phyloP scores from a whole-genome alignment of 2,888 invertebrate species.

The Acanthoscelides obtectus region DNA sequence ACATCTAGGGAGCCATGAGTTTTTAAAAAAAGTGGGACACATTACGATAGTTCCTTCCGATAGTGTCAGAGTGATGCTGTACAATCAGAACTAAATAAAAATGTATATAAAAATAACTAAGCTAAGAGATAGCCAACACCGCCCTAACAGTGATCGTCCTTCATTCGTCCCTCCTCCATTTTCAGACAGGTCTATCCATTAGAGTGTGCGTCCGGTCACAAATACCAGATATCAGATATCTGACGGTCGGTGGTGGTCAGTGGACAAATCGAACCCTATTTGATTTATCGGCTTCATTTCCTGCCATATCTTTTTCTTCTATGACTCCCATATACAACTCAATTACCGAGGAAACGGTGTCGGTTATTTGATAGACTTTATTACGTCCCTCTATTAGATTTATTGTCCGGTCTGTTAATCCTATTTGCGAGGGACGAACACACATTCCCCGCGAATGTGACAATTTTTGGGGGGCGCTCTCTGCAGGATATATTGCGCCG shows the following conservation, averaged over 20 bases:
- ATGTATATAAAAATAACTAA: too few species aligned
- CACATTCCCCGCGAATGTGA: neutral
- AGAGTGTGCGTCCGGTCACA: constrained; percentile 39
- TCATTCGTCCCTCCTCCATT: neutral
- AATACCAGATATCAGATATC: constrained; percentile 44
- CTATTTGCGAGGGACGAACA: neutral
- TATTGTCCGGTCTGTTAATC: constrained; percentile 8
- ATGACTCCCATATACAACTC: constrained; percentile 29
- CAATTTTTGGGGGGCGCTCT: neutral
- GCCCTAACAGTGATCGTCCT: too few species aligned
- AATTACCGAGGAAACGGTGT: constrained; percentile 24
- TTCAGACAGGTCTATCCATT: constrained; percentile 1
- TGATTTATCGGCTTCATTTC: constrained; percentile 49
- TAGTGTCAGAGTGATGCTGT: too few species aligned
- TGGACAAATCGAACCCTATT: constrained; percentile 47
- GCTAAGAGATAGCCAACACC: too few species aligned
- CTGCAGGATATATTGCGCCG: neutral
- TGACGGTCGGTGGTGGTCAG: constrained; percentile 43
- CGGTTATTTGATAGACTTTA: constrained; percentile 17
- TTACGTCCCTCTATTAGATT: constrained; percentile 17
- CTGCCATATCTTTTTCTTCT: constrained; percentile 35
- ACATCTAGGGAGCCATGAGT: too few species aligned
- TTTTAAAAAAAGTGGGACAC: too few species aligned
- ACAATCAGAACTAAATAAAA: too few species aligned
- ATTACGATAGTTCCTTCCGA: too few species aligned